These are phyloP conservation scores for Heliconius eleuchia DNA, from an alignment of 1,140 invertebrate genomes.

Conservation along the genomic window DNA sequence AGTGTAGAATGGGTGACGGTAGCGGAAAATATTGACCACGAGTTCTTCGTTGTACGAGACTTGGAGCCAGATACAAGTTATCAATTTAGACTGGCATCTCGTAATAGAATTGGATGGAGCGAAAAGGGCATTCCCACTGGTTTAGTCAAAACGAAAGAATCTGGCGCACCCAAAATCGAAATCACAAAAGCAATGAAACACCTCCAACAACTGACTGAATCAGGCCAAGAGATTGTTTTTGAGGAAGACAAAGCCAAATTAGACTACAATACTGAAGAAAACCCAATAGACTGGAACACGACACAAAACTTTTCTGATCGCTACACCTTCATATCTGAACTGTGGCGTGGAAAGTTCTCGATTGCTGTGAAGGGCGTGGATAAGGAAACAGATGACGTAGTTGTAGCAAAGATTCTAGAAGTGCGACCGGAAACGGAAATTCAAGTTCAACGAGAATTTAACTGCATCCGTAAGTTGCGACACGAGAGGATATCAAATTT, in stretches of 20 bases:
- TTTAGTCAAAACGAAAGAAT: slow-evolving; percentile 85
- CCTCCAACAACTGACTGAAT: slow-evolving; percentile 91
- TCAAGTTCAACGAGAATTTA: slow-evolving; percentile 89
- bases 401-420: slow-evolving; percentile 91
- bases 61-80: slow-evolving; percentile 91
- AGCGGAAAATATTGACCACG: slow-evolving; percentile 94
- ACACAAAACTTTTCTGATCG: slow-evolving; percentile 85
- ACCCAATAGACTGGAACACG: slow-evolving; percentile 87
- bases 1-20: slow-evolving; percentile 93
- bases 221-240: slow-evolving; percentile 86
- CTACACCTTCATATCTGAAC: slow-evolving; percentile 92
- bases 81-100: slow-evolving; percentile 93
- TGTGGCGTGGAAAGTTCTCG: slow-evolving; percentile 92
- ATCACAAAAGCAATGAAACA: slow-evolving; percentile 91
- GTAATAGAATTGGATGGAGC: slow-evolving; percentile 97
- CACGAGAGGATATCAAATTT: slow-evolving; percentile 93
- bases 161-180: slow-evolving; percentile 86
- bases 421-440: slow-evolving; percentile 85
- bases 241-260: slow-evolving; percentile 85
- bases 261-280: slow-evolving; percentile 88
- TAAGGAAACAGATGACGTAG: slow-evolving; percentile 85
- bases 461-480: slow-evolving; percentile 88
- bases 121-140: slow-evolving; percentile 89
- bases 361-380: slow-evolving; percentile 92
- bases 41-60: slow-evolving; percentile 92